Percentiles rank a stretch among this genome's conserved stretches.
Conservation (phyloP, 2,888 invertebrate species). For the Bellardia pandia region DNA sequence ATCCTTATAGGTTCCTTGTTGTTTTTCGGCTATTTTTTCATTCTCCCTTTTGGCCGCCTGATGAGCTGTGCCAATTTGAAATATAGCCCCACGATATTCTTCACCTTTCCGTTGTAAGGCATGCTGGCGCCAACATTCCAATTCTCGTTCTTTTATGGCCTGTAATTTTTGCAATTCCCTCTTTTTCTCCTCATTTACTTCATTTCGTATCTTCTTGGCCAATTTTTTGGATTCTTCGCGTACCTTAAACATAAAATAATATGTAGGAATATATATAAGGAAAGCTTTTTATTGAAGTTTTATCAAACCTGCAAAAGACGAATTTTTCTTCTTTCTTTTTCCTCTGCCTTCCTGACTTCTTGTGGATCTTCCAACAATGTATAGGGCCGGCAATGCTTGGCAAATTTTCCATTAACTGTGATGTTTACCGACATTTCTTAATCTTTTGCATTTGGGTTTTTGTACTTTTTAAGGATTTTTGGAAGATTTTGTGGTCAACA, state of each 20-base stretch:
- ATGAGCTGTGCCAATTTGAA: conserved; percentile 81
- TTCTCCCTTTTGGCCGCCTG: conserved; percentile 79
- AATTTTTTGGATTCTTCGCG: conserved; percentile 87
- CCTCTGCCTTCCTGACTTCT: conserved; percentile 85
- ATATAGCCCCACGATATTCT: conserved; percentile 79
- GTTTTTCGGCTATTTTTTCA: conserved; percentile 47
- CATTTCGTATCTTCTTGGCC: conserved; percentile 85
- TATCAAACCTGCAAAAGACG: conserved; percentile 86
- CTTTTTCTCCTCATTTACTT: conserved; percentile 85
- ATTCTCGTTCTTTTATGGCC: conserved; percentile 84
- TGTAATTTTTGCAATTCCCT: conserved; percentile 85
- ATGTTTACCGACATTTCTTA: conserved; percentile 86
- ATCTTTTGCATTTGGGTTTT: conserved; percentile 19
- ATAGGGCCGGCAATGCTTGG: conserved; percentile 84
- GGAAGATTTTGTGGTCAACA: conserved; percentile 14
- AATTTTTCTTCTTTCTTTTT: conserved; percentile 86
- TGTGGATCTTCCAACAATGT: conserved; percentile 83
- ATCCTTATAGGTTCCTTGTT: conserved; percentile 49
- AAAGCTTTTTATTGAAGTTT: neutral
- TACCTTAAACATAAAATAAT: conserved; percentile 84
- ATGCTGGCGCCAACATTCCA: conserved; percentile 85
- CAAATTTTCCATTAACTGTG: conserved; percentile 86
- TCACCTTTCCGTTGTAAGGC: conserved; percentile 83
- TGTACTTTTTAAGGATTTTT: neutral
- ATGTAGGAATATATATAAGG: neutral